phyloP scores from a whole-genome alignment of 1,140 invertebrate genomes.

The Polyergus mexicanus region DNA sequence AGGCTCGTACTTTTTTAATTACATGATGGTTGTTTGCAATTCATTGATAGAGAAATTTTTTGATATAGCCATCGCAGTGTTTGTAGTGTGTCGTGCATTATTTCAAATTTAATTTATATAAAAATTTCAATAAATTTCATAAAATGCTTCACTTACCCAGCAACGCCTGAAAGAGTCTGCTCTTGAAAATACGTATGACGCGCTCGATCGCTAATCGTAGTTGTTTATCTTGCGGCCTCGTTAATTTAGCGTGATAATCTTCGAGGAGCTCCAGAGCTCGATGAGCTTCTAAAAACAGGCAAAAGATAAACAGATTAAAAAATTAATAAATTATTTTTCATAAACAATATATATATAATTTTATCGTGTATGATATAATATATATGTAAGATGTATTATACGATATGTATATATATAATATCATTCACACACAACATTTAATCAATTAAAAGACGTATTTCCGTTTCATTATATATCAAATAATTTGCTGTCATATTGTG shows the following conservation, averaged over 20 bases:
- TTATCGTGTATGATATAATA: neutral
- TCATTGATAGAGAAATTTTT: neutral
- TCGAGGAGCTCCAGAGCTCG: slow-evolving; percentile 98
- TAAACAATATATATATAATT: neutral
- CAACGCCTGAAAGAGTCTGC: slow-evolving; percentile 97
- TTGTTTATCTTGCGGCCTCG: slow-evolving; percentile 96
- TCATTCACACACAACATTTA: neutral
- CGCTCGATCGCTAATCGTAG: slow-evolving; percentile 97
- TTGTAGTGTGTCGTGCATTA: too few relatives aligned
- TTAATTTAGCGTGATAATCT: slow-evolving; percentile 98
- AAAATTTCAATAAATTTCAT: neutral
- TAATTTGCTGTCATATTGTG: neutral
- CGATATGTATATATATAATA: neutral
- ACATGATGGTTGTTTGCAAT: neutral
- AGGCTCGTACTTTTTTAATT: neutral
- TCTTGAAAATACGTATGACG: slow-evolving; percentile 99
- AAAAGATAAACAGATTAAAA: slow-evolving; percentile 46
- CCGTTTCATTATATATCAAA: slow-evolving; percentile 22
- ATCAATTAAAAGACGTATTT: neutral
- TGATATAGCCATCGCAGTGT: too few relatives aligned
- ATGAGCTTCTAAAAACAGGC: slow-evolving; percentile 94
- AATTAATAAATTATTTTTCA: neutral
- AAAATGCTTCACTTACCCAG: slow-evolving; percentile 92
- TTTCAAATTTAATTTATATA: neutral
- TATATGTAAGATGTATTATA: too few relatives aligned